Evolutionary conservation across 2,797 vertebrate species (phyloP).

Genomic region (Centroberyx gerrardi): DNA sequence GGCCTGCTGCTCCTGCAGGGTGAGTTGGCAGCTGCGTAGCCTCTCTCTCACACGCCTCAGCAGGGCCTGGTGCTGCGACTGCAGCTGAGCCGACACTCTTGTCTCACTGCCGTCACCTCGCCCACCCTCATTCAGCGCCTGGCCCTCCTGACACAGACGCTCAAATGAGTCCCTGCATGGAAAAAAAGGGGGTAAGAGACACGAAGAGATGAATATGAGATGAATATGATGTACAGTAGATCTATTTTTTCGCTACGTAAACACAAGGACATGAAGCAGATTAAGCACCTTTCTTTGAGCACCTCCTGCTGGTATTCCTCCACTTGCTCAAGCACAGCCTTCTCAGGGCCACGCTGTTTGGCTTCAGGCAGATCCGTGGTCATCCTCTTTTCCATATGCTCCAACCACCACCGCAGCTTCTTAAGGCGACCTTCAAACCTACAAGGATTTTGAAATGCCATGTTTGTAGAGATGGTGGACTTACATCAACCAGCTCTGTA

Average conservation of each 20-base stretch:
- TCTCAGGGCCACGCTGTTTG: constrained; percentile 89
- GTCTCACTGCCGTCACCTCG: constrained; percentile 90
- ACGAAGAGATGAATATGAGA: too few species aligned
- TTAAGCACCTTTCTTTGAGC: constrained; percentile 90
- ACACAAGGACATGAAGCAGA: background rate
- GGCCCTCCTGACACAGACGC: constrained; percentile 91
- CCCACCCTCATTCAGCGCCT: constrained; percentile 91
- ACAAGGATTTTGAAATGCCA: constrained; percentile 57
- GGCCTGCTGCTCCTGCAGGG: constrained; percentile 94
- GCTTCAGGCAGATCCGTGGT: constrained; percentile 90
- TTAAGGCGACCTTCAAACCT: constrained; percentile 94
- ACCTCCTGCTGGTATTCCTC: constrained; percentile 94
- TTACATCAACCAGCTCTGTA: background rate
- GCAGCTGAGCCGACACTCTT: constrained; percentile 90
- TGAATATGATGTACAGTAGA: too few species aligned
- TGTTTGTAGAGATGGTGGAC: background rate
- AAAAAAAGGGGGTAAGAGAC: background rate
- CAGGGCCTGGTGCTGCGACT: constrained; percentile 91
- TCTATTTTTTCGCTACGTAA: background rate
- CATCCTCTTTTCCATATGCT: constrained; percentile 92
- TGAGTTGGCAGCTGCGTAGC: constrained; percentile 89
- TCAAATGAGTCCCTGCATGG: constrained; percentile 92
- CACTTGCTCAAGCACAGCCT: constrained; percentile 91
- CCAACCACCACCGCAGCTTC: constrained; percentile 92
- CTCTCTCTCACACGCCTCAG: constrained; percentile 89